Conservation (phyloP, 2,888 invertebrate genomes). For the Theodoxus fluviatilis region DNA sequence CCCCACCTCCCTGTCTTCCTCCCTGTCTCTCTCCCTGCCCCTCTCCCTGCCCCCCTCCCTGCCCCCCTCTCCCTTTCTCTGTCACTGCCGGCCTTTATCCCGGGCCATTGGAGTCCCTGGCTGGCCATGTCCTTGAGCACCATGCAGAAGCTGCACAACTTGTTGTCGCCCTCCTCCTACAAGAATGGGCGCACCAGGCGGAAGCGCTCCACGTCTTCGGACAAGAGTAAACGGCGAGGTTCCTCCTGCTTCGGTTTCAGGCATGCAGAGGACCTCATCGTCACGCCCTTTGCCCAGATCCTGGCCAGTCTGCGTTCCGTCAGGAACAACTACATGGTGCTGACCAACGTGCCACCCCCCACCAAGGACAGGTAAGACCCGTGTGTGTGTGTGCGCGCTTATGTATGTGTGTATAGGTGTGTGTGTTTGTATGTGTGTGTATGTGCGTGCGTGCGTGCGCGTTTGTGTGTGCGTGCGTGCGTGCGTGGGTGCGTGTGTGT, state of each 20-base stretch:
- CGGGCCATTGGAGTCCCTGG: no score
- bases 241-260: slow-evolving; percentile 70
- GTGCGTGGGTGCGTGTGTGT: neutral
- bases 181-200: slow-evolving; percentile 28
- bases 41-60: slow-evolving; percentile 10
- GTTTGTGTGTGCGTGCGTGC: neutral
- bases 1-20: neutral
- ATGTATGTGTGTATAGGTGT: neutral
- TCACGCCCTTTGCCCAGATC: slow-evolving; percentile 99
- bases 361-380: slow-evolving; percentile 56
- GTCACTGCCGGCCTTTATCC: neutral
- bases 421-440: neutral
- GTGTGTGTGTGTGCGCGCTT: no score
- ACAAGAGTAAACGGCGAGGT: slow-evolving; percentile 30
- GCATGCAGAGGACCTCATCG: slow-evolving; percentile 99
- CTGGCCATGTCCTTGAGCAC: slow-evolving; percentile 11
- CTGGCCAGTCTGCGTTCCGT: slow-evolving; percentile 98
- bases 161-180: slow-evolving; percentile 29
- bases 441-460: neutral
- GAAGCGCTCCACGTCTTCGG: slow-evolving; percentile 21
- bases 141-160: slow-evolving; percentile 31
- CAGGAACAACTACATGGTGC: slow-evolving; percentile 94
- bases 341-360: slow-evolving; percentile 78
- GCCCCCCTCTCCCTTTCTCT: neutral
- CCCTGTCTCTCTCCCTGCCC: neutral